These are phyloP conservation scores for Perdita meconis DNA, from an alignment of 2,888 invertebrate species.

Conservation along the genomic window DNA sequence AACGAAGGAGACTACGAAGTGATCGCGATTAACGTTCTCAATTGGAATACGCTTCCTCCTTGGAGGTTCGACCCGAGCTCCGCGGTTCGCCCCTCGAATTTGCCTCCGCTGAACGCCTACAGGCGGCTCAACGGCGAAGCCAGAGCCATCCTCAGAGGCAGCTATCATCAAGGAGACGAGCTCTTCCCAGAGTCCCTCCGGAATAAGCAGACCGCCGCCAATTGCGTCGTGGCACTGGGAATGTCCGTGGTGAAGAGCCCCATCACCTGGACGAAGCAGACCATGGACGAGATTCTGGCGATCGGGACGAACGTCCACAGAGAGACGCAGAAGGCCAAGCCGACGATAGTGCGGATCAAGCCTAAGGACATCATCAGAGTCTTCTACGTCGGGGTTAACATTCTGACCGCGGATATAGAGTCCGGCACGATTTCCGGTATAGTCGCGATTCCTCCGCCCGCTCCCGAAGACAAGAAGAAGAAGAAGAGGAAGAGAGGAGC, in stretches of 20 bases:
- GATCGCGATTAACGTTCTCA: slow-evolving; percentile 75
- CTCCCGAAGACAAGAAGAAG: slow-evolving; percentile 71
- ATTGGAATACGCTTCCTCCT: slow-evolving; percentile 74
- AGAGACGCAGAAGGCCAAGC: slow-evolving; percentile 68
- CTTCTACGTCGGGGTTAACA: slow-evolving; percentile 79
- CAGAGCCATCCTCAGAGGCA: slow-evolving; percentile 76
- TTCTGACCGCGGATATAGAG: slow-evolving; percentile 77
- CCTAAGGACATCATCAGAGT: slow-evolving; percentile 77
- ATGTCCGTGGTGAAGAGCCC: slow-evolving; percentile 80
- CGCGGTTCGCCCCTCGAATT: slow-evolving; percentile 75
- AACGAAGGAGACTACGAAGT: slow-evolving; percentile 77
- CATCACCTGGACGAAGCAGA: slow-evolving; percentile 79
- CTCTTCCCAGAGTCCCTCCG: slow-evolving; percentile 75
- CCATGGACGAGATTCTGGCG: slow-evolving; percentile 79
- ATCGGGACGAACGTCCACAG: slow-evolving; percentile 74
- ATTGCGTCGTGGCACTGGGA: slow-evolving; percentile 77
- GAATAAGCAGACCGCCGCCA: slow-evolving; percentile 76
- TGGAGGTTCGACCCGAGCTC: slow-evolving; percentile 78
- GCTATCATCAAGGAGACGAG: slow-evolving; percentile 75
- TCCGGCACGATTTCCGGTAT: slow-evolving; percentile 70
- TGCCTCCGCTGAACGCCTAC: slow-evolving; percentile 80
- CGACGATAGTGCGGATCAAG: slow-evolving; percentile 60
- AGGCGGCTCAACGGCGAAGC: slow-evolving; percentile 74
- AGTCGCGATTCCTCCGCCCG: slow-evolving; percentile 73
- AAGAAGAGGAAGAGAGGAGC: slow-evolving; percentile 63